Percentiles rank a stretch among this genome's conserved stretches.
Conservation (phyloP, 2,113 vertebrate species). For the Nestor notabilis region DNA sequence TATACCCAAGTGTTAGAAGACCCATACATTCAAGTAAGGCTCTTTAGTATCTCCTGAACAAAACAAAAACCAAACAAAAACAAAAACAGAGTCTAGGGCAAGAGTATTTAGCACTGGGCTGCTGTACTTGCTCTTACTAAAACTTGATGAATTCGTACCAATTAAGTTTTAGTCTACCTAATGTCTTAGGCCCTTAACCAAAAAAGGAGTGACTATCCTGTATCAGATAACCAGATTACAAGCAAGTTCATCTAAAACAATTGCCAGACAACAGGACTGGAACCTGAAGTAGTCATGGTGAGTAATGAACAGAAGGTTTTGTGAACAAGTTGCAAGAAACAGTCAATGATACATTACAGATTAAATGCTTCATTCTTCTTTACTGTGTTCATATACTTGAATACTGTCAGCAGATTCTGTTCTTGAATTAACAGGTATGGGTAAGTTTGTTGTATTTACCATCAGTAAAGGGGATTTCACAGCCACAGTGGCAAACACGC, state of each 20-base stretch:
- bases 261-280: background rate
- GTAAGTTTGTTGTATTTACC: background rate
- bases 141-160: background rate
- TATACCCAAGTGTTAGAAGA: background rate
- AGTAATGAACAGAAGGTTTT: background rate
- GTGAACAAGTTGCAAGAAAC: background rate
- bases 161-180: background rate
- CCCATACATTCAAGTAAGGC: background rate
- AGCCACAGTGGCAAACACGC: background rate
- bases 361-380: background rate
- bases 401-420: background rate
- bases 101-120: background rate
- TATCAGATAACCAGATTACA: background rate
- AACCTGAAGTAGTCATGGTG: background rate
- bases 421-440: background rate
- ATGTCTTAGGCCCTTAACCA: background rate
- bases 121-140: background rate
- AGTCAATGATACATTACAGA: background rate
- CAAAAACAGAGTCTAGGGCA: background rate
- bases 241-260: background rate
- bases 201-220: background rate
- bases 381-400: background rate
- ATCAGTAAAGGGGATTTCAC: background rate
- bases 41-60: background rate
- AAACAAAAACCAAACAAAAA: background rate